Evolutionary conservation across 1,140 invertebrate genomes (phyloP), one percentile per base, ranked within the genome.

Genomic region (Megalopta genalis): DNA sequence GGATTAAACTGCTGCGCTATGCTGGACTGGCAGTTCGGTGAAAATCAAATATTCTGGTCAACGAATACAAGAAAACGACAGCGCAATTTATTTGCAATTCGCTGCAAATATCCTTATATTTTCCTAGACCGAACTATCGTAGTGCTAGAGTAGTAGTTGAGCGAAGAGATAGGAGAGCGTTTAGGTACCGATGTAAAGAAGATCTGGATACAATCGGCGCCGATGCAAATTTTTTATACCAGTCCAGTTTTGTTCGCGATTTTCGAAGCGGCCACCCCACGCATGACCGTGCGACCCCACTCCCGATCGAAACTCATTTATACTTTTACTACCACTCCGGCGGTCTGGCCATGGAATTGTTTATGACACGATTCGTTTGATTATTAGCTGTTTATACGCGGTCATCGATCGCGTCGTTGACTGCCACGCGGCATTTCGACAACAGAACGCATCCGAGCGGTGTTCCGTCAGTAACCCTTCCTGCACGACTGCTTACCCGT

Each of bases 311-410:
- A 87, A 88, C 87, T 90, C 89, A 87, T 91, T 90, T 91, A 91
- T 89, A 91, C 89, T 91, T 92, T 92, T 90, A 87, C 90, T 83
- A 87, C 87, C 88, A 82, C 82, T 72, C 77, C 75, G 73, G 82
- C 80, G 60, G 63, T 64, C 70, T 73, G 67, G 70, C 77, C 75
- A 82, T 70, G 65, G 77, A 79, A 92, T 88, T 91, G 89, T 90
- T 91, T 92, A 90, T 90, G 88, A 90, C 89, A 89, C 90, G 86
- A 90, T 92, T 91, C 90, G 87, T 91, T 91, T 90, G 89, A 92
- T 92, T 92, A 92, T 92, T 92, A 92, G 91, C 90, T 91, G 88
- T 89, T 93, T 92, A 92, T 90, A 88, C 88, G 84, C 83, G 84
- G 77, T 59, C 86, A 90, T 91, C 86, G 90, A 91, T 90, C 89